A percentile compares a stretch with the other conserved stretches of the same genome.
These are phyloP conservation scores for Pipa parva DNA, from an alignment of 2,113 vertebrate species.

Conservation along the genomic window DNA sequence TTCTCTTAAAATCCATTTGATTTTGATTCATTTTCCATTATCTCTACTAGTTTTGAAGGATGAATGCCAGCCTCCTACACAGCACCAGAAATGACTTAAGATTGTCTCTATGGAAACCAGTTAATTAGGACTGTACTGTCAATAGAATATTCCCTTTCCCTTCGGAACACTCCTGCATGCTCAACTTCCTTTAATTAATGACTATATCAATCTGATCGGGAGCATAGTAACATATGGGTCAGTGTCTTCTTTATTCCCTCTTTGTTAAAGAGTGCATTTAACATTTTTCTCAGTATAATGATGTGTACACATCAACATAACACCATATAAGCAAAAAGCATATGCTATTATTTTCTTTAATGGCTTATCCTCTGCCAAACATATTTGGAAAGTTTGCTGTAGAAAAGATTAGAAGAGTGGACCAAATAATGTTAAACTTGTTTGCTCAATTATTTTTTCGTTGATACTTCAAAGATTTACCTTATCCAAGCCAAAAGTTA, in stretches of 20 bases:
- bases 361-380: slow-evolving; percentile 1
- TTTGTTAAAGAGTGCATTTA: slow-evolving; percentile 1
- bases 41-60: background rate
- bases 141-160: slow-evolving; percentile 50
- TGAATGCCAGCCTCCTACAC: background rate
- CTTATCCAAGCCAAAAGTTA: background rate
- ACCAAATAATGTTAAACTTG: background rate
- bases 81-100: slow-evolving; percentile 34
- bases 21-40: no score
- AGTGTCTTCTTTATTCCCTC: background rate
- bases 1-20: no score
- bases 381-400: background rate
- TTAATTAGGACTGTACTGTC: slow-evolving; percentile 46
- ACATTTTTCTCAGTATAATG: slow-evolving; percentile 4
- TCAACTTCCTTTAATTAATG: slow-evolving; percentile 3
- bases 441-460: background rate
- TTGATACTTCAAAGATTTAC: background rate
- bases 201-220: slow-evolving; percentile 24
- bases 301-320: slow-evolving; percentile 9
- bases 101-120: slow-evolving; percentile 45
- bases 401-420: background rate
- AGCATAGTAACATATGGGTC: slow-evolving; percentile 22
- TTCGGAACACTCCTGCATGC: slow-evolving; percentile 45
- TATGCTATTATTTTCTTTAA: slow-evolving; percentile 4
- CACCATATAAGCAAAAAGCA: slow-evolving; percentile 3